Evolutionary conservation across 2,797 vertebrate genomes (phyloP).

Genomic region (Falco biarmicus): DNA sequence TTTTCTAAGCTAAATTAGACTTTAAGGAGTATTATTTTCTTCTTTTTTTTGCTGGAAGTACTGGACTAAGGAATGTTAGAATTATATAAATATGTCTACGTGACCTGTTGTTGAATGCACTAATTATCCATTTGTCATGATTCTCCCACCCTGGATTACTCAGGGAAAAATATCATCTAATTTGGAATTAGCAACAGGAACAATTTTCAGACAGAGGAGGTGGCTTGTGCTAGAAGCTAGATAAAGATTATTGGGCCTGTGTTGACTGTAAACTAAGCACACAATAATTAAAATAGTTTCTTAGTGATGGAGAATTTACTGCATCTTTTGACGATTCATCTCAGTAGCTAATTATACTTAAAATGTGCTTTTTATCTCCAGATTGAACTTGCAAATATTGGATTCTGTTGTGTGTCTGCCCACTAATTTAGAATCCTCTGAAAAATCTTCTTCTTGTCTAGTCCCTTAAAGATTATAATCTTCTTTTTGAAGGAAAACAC

Average conservation of each 20-base stretch:
- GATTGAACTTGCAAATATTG: conserved; percentile 55
- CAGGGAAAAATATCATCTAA: neutral
- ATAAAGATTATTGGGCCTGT: neutral
- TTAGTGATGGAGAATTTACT: conserved; percentile 49
- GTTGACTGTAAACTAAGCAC: neutral
- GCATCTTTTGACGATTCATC: conserved; percentile 40
- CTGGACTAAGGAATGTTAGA: neutral
- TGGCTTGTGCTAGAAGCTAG: neutral
- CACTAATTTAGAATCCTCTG: conserved; percentile 46
- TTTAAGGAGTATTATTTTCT: neutral
- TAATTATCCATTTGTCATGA: conserved; percentile 30
- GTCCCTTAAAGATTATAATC: conserved; percentile 57
- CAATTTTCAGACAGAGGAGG: neutral
- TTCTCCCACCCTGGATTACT: neutral
- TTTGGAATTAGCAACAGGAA: conserved; percentile 33
- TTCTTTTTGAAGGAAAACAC: conserved; percentile 49
- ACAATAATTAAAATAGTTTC: conserved; percentile 41
- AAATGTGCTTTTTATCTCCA: conserved; percentile 43
- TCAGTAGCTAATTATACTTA: conserved; percentile 43
- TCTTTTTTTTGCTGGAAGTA: neutral
- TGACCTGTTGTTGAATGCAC: neutral
- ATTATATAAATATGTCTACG: neutral
- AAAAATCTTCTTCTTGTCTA: conserved; percentile 48
- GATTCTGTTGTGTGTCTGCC: conserved; percentile 32
- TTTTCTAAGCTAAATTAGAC: neutral